A percentile compares a stretch with the other conserved stretches of the same genome.
Conservation (phyloP, 2,888 invertebrate species). For the Heliconius sara region DNA sequence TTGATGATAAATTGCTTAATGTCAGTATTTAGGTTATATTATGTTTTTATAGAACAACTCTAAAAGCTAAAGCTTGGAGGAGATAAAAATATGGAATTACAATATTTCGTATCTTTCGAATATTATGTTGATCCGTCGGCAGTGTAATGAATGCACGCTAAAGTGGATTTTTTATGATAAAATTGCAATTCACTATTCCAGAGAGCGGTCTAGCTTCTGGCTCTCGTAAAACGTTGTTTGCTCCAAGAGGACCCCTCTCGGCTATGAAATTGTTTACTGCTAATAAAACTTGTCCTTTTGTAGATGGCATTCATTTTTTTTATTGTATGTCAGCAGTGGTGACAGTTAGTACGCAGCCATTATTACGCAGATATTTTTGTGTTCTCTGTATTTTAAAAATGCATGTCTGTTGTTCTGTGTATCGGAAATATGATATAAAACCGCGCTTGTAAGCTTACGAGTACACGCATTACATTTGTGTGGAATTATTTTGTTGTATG, state of each 20-base stretch:
- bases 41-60: too few relatives aligned
- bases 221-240: conserved; percentile 22
- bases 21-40: too few relatives aligned
- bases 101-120: not conserved
- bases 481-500: not conserved
- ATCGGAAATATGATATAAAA: conserved; percentile 9
- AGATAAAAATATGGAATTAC: conserved; percentile 10
- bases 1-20: too few relatives aligned
- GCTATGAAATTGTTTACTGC: not conserved
- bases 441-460: not conserved
- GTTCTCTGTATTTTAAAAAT: conserved; percentile 2
- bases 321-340: not conserved
- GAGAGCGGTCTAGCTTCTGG: not conserved
- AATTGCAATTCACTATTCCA: not conserved
- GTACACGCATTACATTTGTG: not conserved
- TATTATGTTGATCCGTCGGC: not conserved
- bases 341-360: not conserved
- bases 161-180: not conserved
- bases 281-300: conserved; percentile 9
- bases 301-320: not conserved
- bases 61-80: not conserved
- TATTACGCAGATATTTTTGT: too few relatives aligned
- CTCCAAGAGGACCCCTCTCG: not conserved
- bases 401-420: not conserved
- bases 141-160: not conserved